These are phyloP conservation scores for Microdon myrmicae DNA, from an alignment of 2,888 invertebrate genomes.

Conservation along the genomic window DNA sequence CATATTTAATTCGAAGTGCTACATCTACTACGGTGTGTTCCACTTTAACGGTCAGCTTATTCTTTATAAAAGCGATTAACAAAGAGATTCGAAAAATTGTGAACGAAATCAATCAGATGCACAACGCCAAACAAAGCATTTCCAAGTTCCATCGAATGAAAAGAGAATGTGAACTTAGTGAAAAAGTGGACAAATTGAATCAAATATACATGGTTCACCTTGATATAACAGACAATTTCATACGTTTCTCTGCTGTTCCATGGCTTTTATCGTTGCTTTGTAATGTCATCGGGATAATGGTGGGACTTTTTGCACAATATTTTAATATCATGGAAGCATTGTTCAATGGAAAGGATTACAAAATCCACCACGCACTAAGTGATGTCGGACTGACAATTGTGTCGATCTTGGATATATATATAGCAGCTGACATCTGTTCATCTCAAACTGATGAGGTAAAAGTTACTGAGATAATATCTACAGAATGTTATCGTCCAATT, in stretches of 20 bases:
- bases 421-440: constrained; percentile 56
- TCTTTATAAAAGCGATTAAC: constrained; percentile 57
- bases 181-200: constrained; percentile 59
- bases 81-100: constrained; percentile 53
- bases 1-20: constrained; percentile 58
- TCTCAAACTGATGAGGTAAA: constrained; percentile 53
- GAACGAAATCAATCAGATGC: constrained; percentile 57
- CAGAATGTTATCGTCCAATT: too few species aligned
- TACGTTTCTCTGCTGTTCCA: constrained; percentile 55
- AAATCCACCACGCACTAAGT: constrained; percentile 58
- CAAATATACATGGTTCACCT: constrained; percentile 55
- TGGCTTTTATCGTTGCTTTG: constrained; percentile 59
- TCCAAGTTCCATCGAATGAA: constrained; percentile 60
- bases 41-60: constrained; percentile 55
- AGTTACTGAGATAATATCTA: not conserved
- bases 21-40: constrained; percentile 61
- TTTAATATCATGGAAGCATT: constrained; percentile 58
- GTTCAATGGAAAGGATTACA: constrained; percentile 57
- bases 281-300: constrained; percentile 61
- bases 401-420: constrained; percentile 58
- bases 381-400: constrained; percentile 59
- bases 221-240: constrained; percentile 49
- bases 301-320: constrained; percentile 59
- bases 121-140: constrained; percentile 53
- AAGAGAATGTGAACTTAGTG: constrained; percentile 60